Percentiles rank a stretch among this genome's conserved stretches.
These are phyloP conservation scores for Spea multiplicata DNA, from an alignment of 2,113 vertebrate genomes.

Conservation along the genomic window DNA sequence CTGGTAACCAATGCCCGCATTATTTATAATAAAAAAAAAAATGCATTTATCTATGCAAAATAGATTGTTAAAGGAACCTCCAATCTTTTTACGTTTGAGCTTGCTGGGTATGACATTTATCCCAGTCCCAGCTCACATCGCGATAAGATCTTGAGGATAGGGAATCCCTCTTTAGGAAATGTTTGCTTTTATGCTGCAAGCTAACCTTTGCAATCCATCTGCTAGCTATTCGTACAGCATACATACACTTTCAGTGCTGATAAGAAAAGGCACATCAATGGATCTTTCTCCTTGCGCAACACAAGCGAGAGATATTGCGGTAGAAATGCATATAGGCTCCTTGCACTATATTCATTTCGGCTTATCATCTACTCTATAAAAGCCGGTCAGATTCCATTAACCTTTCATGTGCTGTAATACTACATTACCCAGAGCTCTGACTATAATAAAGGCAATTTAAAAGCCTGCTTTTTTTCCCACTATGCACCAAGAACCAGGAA, in stretches of 20 bases:
- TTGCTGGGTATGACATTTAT: not conserved
- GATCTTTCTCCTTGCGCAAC: conserved; percentile 16
- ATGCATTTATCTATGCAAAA: not conserved
- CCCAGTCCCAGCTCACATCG: conserved; percentile 2
- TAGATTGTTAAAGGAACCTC: not conserved
- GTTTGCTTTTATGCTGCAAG: not conserved
- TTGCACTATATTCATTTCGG: too few species aligned
- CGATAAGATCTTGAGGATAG: not conserved
- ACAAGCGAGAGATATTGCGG: not conserved
- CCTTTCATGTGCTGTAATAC: too few species aligned
- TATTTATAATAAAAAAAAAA: not conserved
- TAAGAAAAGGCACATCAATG: conserved; percentile 16
- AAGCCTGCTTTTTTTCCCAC: too few species aligned
- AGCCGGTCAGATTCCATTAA: too few species aligned
- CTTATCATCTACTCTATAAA: too few species aligned
- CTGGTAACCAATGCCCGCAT: not conserved
- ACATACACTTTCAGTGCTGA: conserved; percentile 14
- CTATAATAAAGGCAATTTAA: too few species aligned
- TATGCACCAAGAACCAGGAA: too few species aligned
- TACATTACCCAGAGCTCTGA: too few species aligned
- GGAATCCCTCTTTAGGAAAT: conserved; percentile 28
- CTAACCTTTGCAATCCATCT: conserved; percentile 20
- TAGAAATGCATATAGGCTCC: too few species aligned
- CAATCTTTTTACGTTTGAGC: not conserved
- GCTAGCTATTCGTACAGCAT: conserved; percentile 18